A percentile compares a stretch with the other conserved stretches of the same genome.
Evolutionary conservation across 2,888 invertebrate genomes (phyloP).

Genomic region (Leptogaster cylindrica): DNA sequence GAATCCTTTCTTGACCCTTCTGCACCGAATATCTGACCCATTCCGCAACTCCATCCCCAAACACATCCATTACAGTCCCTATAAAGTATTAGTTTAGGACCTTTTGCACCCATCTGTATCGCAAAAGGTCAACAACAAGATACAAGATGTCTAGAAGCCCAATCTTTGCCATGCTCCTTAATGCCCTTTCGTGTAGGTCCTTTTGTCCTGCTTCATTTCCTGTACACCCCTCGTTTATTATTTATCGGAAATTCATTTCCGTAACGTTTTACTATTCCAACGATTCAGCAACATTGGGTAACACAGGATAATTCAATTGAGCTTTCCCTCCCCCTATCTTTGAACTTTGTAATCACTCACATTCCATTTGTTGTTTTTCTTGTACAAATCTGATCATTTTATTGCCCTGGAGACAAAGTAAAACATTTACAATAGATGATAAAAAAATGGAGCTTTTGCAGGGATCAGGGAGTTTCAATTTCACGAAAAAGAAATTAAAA

Average conservation of each 20-base stretch:
- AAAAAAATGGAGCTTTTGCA: not conserved
- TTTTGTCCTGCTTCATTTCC: slow-evolving; percentile 33
- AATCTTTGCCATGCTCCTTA: slow-evolving; percentile 16
- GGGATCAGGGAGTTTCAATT: not conserved
- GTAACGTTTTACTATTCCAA: not conserved
- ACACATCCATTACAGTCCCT: slow-evolving; percentile 24
- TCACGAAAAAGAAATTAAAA: slow-evolving; percentile 22
- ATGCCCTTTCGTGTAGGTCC: slow-evolving; percentile 26
- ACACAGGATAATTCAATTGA: not conserved
- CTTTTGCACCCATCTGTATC: not conserved
- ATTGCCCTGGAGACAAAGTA: slow-evolving; percentile 27
- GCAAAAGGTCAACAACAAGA: slow-evolving; percentile 17
- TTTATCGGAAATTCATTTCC: slow-evolving; percentile 40
- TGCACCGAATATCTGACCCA: slow-evolving; percentile 11
- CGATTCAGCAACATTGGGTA: too few species aligned
- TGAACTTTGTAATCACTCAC: slow-evolving; percentile 15
- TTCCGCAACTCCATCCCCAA: not conserved
- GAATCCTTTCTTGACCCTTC: slow-evolving; percentile 25
- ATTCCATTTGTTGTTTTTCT: slow-evolving; percentile 17
- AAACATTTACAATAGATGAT: slow-evolving; percentile 6
- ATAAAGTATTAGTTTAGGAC: not conserved
- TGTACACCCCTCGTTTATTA: slow-evolving; percentile 36
- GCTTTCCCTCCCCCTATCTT: not conserved
- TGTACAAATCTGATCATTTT: slow-evolving; percentile 20
- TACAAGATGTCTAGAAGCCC: not conserved